Conservation (phyloP, 1,140 invertebrate species). For the Drosophila neocordata region DNA sequence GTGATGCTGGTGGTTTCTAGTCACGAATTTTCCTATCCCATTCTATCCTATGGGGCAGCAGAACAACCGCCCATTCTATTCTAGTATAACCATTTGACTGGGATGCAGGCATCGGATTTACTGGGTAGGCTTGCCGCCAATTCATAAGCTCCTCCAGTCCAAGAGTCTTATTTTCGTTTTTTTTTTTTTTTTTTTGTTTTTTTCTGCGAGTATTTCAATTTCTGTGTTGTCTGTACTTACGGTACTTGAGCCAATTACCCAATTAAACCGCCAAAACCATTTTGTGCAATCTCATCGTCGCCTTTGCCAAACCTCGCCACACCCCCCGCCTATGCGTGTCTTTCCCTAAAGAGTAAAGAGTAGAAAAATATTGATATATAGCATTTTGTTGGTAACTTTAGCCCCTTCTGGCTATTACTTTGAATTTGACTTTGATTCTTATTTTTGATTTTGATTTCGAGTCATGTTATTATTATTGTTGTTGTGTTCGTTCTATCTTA, state of each 20-base stretch:
- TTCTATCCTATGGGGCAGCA: constrained; percentile 33
- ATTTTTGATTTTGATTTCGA: constrained; percentile 23
- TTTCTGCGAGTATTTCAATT: constrained; percentile 74
- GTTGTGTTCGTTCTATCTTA: constrained; percentile 27
- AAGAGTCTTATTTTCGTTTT: constrained; percentile 24
- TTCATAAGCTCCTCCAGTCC: constrained; percentile 68
- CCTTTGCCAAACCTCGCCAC: constrained; percentile 40
- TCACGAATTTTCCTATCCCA: constrained; percentile 62
- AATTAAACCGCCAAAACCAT: constrained; percentile 70
- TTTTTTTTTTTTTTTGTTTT: constrained; percentile 21
- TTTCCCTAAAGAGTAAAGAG: not conserved
- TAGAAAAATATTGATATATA: constrained; percentile 69
- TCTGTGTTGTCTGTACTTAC: constrained; percentile 66
- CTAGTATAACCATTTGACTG: not conserved
- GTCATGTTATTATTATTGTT: constrained; percentile 54
- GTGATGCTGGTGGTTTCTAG: constrained; percentile 55
- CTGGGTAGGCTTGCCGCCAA: constrained; percentile 41
- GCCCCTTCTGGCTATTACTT: constrained; percentile 58
- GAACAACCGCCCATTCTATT: not conserved
- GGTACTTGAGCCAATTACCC: constrained; percentile 81
- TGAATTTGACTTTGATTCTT: constrained; percentile 46
- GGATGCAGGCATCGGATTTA: not conserved
- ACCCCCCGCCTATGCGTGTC: constrained; percentile 8
- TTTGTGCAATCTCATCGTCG: constrained; percentile 78
- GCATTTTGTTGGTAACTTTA: constrained; percentile 34